These are phyloP conservation scores for Amia ocellicauda DNA, from an alignment of 2,113 vertebrate species.

Conservation along the genomic window DNA sequence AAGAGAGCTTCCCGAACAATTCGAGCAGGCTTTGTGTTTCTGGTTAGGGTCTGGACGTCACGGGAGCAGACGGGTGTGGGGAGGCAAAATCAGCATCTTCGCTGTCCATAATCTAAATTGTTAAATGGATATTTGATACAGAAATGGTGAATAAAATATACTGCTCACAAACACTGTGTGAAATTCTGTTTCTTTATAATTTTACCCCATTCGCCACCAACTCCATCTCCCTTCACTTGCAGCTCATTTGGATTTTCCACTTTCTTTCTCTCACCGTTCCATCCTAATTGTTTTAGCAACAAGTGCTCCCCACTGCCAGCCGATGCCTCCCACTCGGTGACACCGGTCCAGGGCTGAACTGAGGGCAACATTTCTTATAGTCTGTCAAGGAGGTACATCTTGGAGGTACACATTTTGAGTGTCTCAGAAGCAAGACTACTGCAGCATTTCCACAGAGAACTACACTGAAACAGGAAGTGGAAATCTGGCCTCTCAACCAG, in stretches of 20 bases:
- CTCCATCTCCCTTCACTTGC: not conserved
- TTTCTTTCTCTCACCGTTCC: not conserved
- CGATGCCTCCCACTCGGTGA: too few species aligned
- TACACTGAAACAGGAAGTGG: too few species aligned
- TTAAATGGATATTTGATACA: conserved; percentile 33
- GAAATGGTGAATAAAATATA: conserved; percentile 31
- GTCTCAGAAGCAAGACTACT: too few species aligned
- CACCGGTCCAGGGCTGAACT: too few species aligned
- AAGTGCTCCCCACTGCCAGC: not conserved
- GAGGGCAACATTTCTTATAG: too few species aligned
- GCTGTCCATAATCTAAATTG: conserved; percentile 31
- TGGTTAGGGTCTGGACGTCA: conserved; percentile 6
- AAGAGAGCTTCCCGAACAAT: conserved; percentile 32
- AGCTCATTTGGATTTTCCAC: not conserved
- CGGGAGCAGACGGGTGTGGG: conserved; percentile 1
- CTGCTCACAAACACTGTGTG: conserved; percentile 12
- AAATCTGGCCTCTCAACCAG: too few species aligned
- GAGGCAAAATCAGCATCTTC: not conserved
- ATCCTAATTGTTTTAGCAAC: not conserved
- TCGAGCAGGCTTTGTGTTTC: conserved; percentile 27
- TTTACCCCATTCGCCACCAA: too few species aligned
- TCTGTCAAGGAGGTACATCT: too few species aligned
- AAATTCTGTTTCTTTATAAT: not conserved
- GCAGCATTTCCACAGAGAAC: too few species aligned
- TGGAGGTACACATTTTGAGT: too few species aligned